Conservation (phyloP, 2,797 vertebrate species). For the Scolopax bukidnonensis region DNA sequence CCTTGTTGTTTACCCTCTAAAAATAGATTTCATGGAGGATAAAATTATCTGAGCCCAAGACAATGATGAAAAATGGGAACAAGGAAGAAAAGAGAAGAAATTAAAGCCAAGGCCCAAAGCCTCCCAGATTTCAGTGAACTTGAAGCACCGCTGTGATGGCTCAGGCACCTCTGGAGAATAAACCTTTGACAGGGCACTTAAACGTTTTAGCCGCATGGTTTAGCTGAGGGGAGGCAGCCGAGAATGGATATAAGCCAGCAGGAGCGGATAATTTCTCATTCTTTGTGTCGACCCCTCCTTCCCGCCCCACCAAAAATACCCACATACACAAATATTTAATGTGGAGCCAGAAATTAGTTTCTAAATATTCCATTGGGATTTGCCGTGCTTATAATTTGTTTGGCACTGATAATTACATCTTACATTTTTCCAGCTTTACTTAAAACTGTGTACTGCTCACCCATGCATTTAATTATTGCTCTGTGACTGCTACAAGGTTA, state of each 20-base stretch:
- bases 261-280: neutral
- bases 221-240: constrained; percentile 17
- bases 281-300: constrained; percentile 6
- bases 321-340: constrained; percentile 74
- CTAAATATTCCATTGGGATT: constrained; percentile 79
- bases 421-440: constrained; percentile 79
- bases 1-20: constrained; percentile 55
- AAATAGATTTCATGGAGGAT: constrained; percentile 26
- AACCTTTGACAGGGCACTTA: constrained; percentile 51
- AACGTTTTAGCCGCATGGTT: constrained; percentile 51
- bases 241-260: constrained; percentile 56
- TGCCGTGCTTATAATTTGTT: constrained; percentile 80
- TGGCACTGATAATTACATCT: constrained; percentile 80
- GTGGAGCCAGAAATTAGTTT: constrained; percentile 76
- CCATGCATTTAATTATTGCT: constrained; percentile 84
- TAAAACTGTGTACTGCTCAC: constrained; percentile 78
- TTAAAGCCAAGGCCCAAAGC: constrained; percentile 19
- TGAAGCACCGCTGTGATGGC: constrained; percentile 13
- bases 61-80: constrained; percentile 25
- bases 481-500: constrained; percentile 80
- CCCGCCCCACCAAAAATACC: constrained; percentile 69
- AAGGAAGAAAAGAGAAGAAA: constrained; percentile 18
- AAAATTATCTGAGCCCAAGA: constrained; percentile 34
- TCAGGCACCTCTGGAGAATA: constrained; percentile 40
- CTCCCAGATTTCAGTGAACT: neutral